Evolutionary conservation across 2,113 vertebrate species (phyloP).

Genomic region (Megatriorchis doriae): DNA sequence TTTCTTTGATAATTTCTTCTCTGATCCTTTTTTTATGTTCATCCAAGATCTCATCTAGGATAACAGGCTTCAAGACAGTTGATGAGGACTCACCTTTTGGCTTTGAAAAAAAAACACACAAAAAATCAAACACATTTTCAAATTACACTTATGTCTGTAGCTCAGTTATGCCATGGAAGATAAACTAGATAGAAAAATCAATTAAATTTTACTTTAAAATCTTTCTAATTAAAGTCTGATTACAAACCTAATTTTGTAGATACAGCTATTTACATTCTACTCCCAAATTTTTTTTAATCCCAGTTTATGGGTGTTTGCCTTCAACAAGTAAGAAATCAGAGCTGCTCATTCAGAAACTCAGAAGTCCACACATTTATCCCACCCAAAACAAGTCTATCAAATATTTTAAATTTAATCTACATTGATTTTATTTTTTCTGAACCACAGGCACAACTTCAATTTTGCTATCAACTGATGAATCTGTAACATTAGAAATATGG

Average conservation of each 20-base stretch:
- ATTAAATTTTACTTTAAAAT: not conserved
- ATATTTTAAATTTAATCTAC: not conserved
- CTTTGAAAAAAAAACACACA: constrained; percentile 21
- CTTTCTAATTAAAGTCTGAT: not conserved
- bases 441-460: not conserved
- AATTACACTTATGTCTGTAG: not conserved
- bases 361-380: not conserved
- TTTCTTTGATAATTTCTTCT: constrained; percentile 73
- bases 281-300: not conserved
- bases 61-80: constrained; percentile 73
- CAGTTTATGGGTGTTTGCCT: not conserved
- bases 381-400: not conserved
- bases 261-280: not conserved
- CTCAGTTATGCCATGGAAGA: not conserved
- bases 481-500: not conserved
- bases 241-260: not conserved
- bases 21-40: constrained; percentile 73
- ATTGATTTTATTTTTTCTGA: not conserved
- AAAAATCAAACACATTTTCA: not conserved
- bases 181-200: not conserved
- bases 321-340: not conserved
- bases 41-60: constrained; percentile 78
- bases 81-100: constrained; percentile 55
- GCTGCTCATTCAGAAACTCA: not conserved
- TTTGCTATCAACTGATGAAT: not conserved